Conservation (phyloP, 2,113 vertebrate genomes). For the Cebus imitator region DNA sequence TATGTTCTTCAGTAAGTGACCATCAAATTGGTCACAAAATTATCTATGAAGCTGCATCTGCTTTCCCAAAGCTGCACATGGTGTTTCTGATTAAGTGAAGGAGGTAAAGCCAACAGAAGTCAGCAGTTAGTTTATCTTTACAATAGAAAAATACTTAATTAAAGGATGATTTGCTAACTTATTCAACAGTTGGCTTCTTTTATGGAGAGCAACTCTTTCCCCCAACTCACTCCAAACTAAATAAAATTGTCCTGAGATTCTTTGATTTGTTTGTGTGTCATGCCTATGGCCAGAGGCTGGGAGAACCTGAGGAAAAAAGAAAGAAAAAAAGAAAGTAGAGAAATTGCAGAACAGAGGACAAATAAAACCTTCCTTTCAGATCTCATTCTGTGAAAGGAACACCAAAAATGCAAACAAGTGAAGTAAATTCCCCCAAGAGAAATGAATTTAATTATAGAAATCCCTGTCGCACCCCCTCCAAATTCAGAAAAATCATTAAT, state of each 20-base stretch:
- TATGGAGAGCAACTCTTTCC: background rate
- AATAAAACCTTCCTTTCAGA: conserved; percentile 42
- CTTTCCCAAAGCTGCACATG: background rate
- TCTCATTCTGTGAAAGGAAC: conserved; percentile 45
- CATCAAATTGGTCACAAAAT: background rate
- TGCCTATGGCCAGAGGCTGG: background rate
- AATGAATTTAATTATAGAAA: conserved; percentile 78
- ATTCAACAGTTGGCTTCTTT: conserved; percentile 29
- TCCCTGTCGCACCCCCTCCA: background rate
- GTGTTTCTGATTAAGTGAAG: background rate
- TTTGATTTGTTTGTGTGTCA: conserved; percentile 41
- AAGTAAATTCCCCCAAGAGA: conserved; percentile 53
- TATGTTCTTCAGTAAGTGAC: background rate
- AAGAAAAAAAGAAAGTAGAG: background rate
- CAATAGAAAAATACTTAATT: conserved; percentile 1
- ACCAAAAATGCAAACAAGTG: conserved; percentile 52
- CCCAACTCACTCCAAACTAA: background rate
- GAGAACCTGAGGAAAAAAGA: background rate
- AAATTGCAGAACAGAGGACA: conserved; percentile 1
- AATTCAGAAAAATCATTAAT: conserved; percentile 76
- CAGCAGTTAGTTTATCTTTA: conserved; percentile 35
- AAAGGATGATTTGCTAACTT: background rate
- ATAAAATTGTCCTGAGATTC: background rate
- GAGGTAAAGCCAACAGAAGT: background rate
- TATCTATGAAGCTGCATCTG: background rate